These are phyloP conservation scores for Pogonocherus hispidulus DNA, from an alignment of 2,888 invertebrate genomes.

Conservation along the genomic window DNA sequence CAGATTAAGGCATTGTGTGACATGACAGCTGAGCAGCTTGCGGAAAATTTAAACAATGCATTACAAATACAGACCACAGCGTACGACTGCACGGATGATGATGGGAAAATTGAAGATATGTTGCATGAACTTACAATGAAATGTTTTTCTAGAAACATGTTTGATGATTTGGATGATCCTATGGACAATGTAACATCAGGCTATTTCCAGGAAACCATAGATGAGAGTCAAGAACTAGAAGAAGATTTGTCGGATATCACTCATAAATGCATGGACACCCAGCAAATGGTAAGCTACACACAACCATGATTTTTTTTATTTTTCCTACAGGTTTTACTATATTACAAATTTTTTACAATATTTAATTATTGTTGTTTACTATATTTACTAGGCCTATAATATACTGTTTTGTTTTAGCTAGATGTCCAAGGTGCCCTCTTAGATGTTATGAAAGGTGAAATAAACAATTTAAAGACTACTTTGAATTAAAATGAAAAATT, in stretches of 20 bases:
- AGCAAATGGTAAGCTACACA: conserved; percentile 35
- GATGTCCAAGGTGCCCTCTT: background rate
- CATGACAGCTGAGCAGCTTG: conserved; percentile 22
- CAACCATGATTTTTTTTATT: no score
- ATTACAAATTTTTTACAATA: no score
- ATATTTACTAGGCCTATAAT: background rate
- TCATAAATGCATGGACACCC: conserved; percentile 22
- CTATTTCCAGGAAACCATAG: conserved; percentile 26
- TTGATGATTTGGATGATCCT: no score
- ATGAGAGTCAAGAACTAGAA: conserved; percentile 31
- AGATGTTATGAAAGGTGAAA: background rate
- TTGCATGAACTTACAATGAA: conserved; percentile 5
- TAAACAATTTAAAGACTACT: background rate
- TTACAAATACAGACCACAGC: background rate
- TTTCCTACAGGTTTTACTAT: background rate
- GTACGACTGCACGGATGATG: background rate
- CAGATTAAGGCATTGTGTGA: conserved; percentile 24
- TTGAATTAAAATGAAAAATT: background rate
- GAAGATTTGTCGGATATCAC: conserved; percentile 31
- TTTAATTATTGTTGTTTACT: background rate
- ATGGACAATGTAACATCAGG: conserved; percentile 30
- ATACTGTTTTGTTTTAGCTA: conserved; percentile 2
- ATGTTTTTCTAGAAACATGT: background rate
- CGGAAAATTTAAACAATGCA: conserved; percentile 15
- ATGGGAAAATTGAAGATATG: background rate